phyloP scores from a whole-genome alignment of 2,797 vertebrate genomes.

The Lepilemur septentrionalis region DNA sequence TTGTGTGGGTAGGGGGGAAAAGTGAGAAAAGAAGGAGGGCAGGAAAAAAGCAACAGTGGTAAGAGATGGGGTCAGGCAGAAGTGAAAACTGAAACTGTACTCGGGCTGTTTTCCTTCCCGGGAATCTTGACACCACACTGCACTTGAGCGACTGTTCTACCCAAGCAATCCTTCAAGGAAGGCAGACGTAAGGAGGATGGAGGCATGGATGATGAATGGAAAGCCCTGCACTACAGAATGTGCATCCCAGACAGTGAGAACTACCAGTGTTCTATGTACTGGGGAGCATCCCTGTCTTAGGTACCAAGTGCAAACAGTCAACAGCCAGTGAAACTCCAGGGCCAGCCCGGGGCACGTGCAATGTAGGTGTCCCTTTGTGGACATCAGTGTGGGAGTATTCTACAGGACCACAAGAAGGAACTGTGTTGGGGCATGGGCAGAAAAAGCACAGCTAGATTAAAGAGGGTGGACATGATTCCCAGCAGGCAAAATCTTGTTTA shows the following conservation, averaged over 20 bases:
- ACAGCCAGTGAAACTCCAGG: neutral
- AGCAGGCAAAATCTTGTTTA: constrained; percentile 13
- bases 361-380: neutral
- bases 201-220: neutral
- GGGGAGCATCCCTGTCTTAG: neutral
- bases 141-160: neutral
- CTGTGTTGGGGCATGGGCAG: neutral
- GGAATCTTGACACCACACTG: neutral
- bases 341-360: neutral
- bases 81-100: neutral
- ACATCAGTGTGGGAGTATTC: neutral
- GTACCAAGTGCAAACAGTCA: neutral
- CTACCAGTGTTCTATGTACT: neutral
- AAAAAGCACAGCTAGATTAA: neutral
- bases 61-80: neutral
- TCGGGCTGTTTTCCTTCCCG: neutral
- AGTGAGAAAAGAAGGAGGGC: neutral
- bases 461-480: neutral
- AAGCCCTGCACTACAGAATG: neutral
- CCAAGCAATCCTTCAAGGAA: too few relatives aligned
- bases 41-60: neutral
- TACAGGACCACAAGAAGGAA: neutral
- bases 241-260: neutral
- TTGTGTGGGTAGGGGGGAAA: neutral
- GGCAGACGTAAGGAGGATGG: neutral